Evolutionary conservation across 1,140 invertebrate genomes (phyloP).

Genomic region (Coenobita brevimanus): DNA sequence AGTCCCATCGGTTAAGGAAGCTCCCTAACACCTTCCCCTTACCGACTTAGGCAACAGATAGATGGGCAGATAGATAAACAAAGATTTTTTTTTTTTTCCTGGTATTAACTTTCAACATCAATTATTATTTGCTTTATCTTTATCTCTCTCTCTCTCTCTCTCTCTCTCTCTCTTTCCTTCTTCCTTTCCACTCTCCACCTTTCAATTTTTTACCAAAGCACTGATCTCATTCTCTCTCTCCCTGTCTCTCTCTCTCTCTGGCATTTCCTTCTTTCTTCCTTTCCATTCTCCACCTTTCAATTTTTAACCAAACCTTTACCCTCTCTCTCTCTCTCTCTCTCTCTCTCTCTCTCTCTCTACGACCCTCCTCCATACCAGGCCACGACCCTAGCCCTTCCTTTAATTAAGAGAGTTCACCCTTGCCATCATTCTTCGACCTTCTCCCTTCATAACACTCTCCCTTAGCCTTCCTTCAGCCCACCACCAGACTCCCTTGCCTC

Average conservation of each 20-base stretch:
- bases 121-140: not conserved
- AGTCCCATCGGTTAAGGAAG: no score
- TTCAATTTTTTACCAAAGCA: not conserved
- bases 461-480: not conserved
- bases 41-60: no score
- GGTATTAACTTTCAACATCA: no score
- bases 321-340: no score
- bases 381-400: not conserved
- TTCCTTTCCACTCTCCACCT: not conserved
- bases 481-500: not conserved
- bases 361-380: not conserved
- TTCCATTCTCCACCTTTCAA: not conserved
- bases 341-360: slow-evolving; percentile 2
- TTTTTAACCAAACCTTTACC: no score
- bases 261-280: not conserved
- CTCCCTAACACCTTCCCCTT: no score
- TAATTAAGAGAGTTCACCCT: slow-evolving; percentile 22
- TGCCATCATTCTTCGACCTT: slow-evolving; percentile 12
- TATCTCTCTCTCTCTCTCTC: not conserved
- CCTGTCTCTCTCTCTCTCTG: not conserved
- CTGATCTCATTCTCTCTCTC: not conserved
- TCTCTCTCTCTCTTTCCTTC: not conserved
- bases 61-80: no score
- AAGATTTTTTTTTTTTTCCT: no score
- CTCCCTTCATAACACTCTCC: not conserved